A percentile compares a stretch with the other conserved stretches of the same genome.
phyloP scores from a whole-genome alignment of 2,797 vertebrate genomes.

The Chromis chromis region DNA sequence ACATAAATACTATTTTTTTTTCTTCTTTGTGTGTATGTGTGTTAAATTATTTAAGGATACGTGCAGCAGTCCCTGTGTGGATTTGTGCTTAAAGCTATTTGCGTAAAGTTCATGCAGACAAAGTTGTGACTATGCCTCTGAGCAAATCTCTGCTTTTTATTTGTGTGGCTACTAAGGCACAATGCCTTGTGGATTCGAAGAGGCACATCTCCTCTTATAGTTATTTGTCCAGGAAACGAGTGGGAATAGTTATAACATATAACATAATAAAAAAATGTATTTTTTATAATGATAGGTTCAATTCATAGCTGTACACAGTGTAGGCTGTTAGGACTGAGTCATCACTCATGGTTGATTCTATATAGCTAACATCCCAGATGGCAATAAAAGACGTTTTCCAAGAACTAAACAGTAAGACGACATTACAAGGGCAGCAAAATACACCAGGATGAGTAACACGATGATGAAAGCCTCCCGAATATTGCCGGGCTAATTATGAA shows the following conservation, averaged over 20 bases:
- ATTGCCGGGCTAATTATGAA: conserved; percentile 53
- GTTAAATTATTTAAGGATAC: neutral
- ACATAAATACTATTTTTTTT: neutral
- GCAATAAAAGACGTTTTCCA: conserved; percentile 27
- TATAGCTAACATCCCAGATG: conserved; percentile 46
- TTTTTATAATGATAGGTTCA: conserved; percentile 29
- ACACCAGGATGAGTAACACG: conserved; percentile 30
- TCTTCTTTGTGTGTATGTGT: conserved; percentile 6
- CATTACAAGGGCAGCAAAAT: conserved; percentile 34
- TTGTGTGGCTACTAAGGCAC: conserved; percentile 4
- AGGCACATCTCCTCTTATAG: neutral
- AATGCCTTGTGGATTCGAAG: conserved; percentile 16
- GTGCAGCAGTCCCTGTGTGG: conserved; percentile 3
- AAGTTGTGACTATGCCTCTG: conserved; percentile 24
- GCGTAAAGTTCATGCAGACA: conserved; percentile 4
- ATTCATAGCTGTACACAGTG: conserved; percentile 45
- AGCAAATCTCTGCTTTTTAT: conserved; percentile 11
- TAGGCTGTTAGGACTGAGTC: conserved; percentile 58
- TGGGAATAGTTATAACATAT: conserved; percentile 22
- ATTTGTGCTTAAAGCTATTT: conserved; percentile 4
- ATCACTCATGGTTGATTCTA: conserved; percentile 26
- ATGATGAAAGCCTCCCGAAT: conserved; percentile 44
- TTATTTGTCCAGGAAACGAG: conserved; percentile 23
- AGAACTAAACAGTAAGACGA: conserved; percentile 26
- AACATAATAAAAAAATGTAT: neutral